Evolutionary conservation across 2,113 vertebrate species (phyloP).

Genomic region (Microcebus jonahi): DNA sequence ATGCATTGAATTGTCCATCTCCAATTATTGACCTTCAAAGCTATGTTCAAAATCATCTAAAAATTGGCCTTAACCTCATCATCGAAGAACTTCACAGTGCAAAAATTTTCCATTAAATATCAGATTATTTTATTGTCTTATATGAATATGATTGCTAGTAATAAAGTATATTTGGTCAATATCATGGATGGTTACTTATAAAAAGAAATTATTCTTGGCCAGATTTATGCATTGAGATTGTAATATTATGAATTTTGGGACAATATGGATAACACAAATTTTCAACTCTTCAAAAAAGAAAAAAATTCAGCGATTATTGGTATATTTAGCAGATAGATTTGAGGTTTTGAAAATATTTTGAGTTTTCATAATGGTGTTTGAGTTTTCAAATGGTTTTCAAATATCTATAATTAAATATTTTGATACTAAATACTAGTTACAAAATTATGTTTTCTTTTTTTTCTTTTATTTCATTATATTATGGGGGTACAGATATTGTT

Average conservation of each 20-base stretch:
- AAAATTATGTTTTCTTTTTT: background rate
- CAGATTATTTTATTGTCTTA: background rate
- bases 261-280: background rate
- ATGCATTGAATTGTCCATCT: slow-evolving; percentile 8
- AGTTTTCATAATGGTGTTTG: background rate
- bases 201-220: background rate
- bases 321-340: background rate
- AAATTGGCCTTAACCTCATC: slow-evolving; percentile 32
- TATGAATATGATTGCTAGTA: background rate
- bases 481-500: no score
- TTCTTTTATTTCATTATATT: no score
- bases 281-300: slow-evolving; percentile 44
- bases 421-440: background rate
- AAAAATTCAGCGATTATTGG: background rate
- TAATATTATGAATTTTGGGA: background rate
- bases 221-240: background rate
- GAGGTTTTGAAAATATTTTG: background rate
- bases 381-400: background rate
- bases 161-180: background rate
- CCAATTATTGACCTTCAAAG: slow-evolving; percentile 46
- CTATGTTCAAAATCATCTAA: slow-evolving; percentile 25
- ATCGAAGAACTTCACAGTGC: background rate
- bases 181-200: background rate
- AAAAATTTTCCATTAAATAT: slow-evolving; percentile 28
- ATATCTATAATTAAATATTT: slow-evolving; percentile 9